phyloP scores from a whole-genome alignment of 2,797 vertebrate species.

The Selene dorsalis region DNA sequence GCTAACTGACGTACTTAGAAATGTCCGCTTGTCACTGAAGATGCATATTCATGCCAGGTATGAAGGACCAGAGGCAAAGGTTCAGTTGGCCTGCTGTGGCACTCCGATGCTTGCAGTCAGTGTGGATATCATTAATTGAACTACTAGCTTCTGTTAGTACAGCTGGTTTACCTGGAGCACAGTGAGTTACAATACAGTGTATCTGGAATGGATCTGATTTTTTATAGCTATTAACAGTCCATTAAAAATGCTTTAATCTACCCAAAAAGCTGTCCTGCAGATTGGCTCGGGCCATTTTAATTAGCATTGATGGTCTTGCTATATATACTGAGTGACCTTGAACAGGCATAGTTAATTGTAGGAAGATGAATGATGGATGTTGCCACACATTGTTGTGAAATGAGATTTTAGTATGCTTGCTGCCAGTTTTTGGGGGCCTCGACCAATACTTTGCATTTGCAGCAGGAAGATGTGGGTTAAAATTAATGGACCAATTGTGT shows the following conservation, averaged over 20 bases:
- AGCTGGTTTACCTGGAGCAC: not conserved
- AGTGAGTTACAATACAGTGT: slow-evolving; percentile 1
- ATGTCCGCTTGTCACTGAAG: not conserved
- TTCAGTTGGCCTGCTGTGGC: not conserved
- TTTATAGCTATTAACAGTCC: not conserved
- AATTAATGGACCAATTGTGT: slow-evolving; percentile 28
- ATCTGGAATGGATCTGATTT: slow-evolving; percentile 8
- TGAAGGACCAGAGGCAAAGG: not conserved
- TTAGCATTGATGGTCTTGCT: slow-evolving; percentile 9
- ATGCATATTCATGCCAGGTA: not conserved
- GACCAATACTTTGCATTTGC: not conserved
- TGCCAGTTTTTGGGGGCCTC: not conserved
- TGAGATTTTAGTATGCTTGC: not conserved
- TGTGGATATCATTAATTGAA: slow-evolving; percentile 17
- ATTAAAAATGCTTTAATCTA: not conserved
- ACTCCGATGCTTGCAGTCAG: slow-evolving; percentile 2
- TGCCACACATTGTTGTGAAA: not conserved
- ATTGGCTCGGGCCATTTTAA: not conserved
- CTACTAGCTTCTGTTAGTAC: slow-evolving; percentile 15
- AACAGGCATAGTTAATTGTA: not conserved
- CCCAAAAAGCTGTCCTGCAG: not conserved
- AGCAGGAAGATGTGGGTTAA: slow-evolving; percentile 23
- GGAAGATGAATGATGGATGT: not conserved
- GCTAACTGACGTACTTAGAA: no score
- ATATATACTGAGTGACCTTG: slow-evolving; percentile 9